Conservation (phyloP, 2,888 invertebrate genomes). For the Ptychoptera contaminata region DNA sequence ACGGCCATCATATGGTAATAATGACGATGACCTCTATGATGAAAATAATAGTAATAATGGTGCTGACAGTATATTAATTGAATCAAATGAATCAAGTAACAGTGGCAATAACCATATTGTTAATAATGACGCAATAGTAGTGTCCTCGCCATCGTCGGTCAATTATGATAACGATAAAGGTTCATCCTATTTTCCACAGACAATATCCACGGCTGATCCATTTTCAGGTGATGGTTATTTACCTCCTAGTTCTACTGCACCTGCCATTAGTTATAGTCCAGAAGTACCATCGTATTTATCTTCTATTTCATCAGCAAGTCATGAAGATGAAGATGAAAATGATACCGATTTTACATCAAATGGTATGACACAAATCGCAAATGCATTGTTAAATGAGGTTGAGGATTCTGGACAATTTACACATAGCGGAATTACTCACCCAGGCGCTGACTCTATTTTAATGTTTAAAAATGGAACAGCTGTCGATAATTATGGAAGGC, state of each 20-base stretch:
- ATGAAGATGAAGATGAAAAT: not conserved
- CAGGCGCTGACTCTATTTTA: conserved; percentile 45
- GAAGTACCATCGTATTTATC: conserved; percentile 5
- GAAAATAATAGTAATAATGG: too few species aligned
- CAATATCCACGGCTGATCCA: not conserved
- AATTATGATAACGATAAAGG: conserved; percentile 14
- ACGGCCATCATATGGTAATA: too few species aligned
- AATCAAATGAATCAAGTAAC: not conserved
- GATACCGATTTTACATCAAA: conserved; percentile 36
- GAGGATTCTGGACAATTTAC: conserved; percentile 30
- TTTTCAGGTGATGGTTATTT: conserved; percentile 1
- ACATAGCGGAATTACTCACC: conserved; percentile 43
- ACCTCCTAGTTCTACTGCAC: conserved; percentile 2
- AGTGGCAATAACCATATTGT: conserved; percentile 11
- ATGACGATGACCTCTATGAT: too few species aligned
- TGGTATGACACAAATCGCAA: conserved; percentile 40
- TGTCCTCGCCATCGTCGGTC: conserved; percentile 15
- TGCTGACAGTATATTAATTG: too few species aligned
- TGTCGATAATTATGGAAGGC: conserved; percentile 29
- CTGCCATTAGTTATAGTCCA: not conserved
- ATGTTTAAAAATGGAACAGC: conserved; percentile 39
- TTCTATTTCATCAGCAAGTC: too few species aligned
- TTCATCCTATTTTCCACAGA: conserved; percentile 11
- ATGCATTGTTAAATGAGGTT: conserved; percentile 33
- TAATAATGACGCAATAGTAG: conserved; percentile 21